phyloP scores from a whole-genome alignment of 2,888 invertebrate genomes.

The Macrophya annulata region DNA sequence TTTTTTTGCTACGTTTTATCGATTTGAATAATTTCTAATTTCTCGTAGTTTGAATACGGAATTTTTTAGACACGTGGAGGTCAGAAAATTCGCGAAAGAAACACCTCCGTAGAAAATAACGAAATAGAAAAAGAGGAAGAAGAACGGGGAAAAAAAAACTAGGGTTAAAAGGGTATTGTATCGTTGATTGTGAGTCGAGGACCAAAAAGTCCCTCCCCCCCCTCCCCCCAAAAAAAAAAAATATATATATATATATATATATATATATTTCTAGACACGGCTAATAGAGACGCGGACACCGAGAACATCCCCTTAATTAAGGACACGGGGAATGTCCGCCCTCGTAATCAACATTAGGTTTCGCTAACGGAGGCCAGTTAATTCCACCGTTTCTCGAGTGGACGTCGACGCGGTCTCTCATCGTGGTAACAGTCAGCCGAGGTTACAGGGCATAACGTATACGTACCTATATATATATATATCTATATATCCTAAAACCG shows the following conservation, averaged over 20 bases:
- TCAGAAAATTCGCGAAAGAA: not conserved
- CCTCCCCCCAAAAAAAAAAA: too few relatives aligned
- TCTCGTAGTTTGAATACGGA: not conserved
- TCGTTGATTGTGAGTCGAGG: not conserved
- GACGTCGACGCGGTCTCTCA: not conserved
- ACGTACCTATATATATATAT: not conserved
- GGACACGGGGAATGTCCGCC: constrained; percentile 43
- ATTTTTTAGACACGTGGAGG: too few relatives aligned
- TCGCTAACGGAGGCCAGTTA: constrained; percentile 52
- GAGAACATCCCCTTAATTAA: constrained; percentile 53
- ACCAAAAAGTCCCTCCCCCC: constrained; percentile 36
- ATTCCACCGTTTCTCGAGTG: constrained; percentile 42
- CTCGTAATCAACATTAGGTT: constrained; percentile 55
- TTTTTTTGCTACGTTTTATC: not conserved
- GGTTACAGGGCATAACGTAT: constrained; percentile 17
- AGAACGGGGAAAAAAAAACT: not conserved
- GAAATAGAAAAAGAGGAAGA: not conserved
- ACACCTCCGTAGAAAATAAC: not conserved
- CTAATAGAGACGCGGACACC: constrained; percentile 50
- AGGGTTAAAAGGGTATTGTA: constrained; percentile 36
- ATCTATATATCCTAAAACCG: not conserved
- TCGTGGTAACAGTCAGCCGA: not conserved
- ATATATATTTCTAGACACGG: constrained; percentile 34
- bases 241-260: not conserved
- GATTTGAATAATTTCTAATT: too few relatives aligned